These are phyloP conservation scores for Pelobates cultripes DNA, from an alignment of 2,797 vertebrate genomes.

Conservation along the genomic window DNA sequence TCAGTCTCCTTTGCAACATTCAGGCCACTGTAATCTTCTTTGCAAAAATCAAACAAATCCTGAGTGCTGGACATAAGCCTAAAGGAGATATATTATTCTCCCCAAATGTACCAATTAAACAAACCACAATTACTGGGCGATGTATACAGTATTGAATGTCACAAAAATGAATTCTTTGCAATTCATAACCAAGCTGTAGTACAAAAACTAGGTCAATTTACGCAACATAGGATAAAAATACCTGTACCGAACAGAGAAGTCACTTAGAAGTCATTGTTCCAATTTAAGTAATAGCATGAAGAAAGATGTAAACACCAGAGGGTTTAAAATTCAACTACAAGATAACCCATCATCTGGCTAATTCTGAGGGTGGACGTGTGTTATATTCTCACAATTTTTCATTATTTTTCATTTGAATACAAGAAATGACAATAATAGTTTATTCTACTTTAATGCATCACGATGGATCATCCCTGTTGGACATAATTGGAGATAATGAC, in stretches of 20 bases:
- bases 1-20: slow-evolving; percentile 14
- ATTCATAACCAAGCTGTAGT: background rate
- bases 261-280: slow-evolving; percentile 3
- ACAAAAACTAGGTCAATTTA: slow-evolving; percentile 8
- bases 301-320: background rate
- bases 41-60: slow-evolving; percentile 27
- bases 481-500: background rate
- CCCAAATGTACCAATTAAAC: background rate
- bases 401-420: no score
- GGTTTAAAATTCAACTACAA: background rate
- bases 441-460: background rate
- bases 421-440: background rate
- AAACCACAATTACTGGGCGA: slow-evolving; percentile 4
- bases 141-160: slow-evolving; percentile 5
- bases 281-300: slow-evolving; percentile 3
- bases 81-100: slow-evolving; percentile 23
- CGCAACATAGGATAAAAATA: background rate
- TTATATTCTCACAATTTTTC: no score
- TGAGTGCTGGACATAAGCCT: slow-evolving; percentile 27
- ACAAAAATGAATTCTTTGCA: background rate
- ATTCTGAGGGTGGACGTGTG: no score
- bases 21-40: slow-evolving; percentile 35
- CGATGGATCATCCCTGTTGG: background rate
- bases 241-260: background rate
- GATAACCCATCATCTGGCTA: background rate